A percentile compares a stretch with the other conserved stretches of the same genome.
Conservation (phyloP, 2,113 vertebrate genomes). For the Tympanuchus pallidicinctus region DNA sequence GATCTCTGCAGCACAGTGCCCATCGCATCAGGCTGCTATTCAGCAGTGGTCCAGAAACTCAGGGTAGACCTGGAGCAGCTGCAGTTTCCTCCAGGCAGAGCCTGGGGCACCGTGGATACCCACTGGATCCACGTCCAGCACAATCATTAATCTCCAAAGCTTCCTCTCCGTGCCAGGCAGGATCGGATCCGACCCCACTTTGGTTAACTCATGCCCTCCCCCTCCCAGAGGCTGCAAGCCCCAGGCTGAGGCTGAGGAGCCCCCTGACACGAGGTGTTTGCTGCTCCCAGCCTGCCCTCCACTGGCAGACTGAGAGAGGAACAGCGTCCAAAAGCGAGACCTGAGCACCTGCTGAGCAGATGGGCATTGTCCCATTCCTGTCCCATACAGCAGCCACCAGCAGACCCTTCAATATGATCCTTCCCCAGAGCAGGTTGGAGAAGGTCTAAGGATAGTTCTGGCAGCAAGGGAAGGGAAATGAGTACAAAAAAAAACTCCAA, state of each 20-base stretch:
- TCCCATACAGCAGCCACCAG: not conserved
- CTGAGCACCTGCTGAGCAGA: not conserved
- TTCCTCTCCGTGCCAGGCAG: not conserved
- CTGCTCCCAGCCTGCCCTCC: slow-evolving; percentile 54
- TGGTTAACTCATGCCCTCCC: too few relatives aligned
- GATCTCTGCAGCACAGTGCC: not conserved
- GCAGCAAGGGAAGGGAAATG: not conserved
- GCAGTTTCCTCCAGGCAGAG: rapidly evolving
- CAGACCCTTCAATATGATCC: rapidly evolving
- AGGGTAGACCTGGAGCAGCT: rapidly evolving
- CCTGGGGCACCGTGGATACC: not conserved
- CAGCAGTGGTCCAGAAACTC: not conserved
- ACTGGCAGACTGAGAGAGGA: not conserved
- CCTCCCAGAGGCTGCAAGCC: not conserved
- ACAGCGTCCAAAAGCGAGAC: not conserved
- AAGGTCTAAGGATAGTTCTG: not conserved
- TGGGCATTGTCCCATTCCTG: not conserved
- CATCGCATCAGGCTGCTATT: not conserved
- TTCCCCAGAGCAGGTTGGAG: not conserved
- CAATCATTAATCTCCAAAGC: not conserved
- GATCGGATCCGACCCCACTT: rapidly evolving
- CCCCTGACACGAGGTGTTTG: not conserved
- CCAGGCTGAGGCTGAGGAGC: not conserved
- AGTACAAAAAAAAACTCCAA: not conserved
- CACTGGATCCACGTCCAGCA: not conserved